Conservation (phyloP, 2,113 vertebrate species). For the Struthidea cinerea region DNA sequence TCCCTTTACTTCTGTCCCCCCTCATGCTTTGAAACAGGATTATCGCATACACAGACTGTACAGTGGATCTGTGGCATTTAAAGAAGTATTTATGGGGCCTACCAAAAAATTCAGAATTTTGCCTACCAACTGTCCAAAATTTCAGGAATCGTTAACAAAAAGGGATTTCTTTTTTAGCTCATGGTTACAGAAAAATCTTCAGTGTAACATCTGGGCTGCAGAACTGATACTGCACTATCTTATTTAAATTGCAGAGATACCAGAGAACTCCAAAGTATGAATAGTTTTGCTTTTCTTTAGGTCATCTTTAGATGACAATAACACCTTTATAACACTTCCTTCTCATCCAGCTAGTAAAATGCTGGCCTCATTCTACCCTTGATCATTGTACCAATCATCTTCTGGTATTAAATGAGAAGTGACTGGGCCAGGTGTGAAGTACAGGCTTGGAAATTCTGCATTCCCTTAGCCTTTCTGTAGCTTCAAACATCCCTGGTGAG, state of each 20-base stretch:
- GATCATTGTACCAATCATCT: background rate
- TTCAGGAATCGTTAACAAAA: background rate
- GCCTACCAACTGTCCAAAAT: background rate
- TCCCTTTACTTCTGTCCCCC: background rate
- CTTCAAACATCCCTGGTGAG: background rate
- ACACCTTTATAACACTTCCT: background rate
- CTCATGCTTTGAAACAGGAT: background rate
- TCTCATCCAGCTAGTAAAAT: background rate
- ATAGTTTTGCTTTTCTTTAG: background rate
- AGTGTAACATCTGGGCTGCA: background rate
- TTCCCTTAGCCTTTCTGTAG: background rate
- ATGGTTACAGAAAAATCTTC: background rate
- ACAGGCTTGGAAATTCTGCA: background rate
- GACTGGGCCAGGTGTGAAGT: background rate
- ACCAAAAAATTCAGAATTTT: background rate
- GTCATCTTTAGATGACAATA: background rate
- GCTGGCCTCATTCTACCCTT: background rate
- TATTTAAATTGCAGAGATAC: background rate
- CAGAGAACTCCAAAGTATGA: background rate
- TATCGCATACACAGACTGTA: background rate
- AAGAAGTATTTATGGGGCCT: background rate
- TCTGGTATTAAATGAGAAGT: background rate
- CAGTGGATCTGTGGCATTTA: background rate
- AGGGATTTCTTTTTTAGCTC: background rate
- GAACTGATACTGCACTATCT: background rate